Evolutionary conservation across 2,888 invertebrate genomes (phyloP).

Genomic region (Druceiella hillmani): DNA sequence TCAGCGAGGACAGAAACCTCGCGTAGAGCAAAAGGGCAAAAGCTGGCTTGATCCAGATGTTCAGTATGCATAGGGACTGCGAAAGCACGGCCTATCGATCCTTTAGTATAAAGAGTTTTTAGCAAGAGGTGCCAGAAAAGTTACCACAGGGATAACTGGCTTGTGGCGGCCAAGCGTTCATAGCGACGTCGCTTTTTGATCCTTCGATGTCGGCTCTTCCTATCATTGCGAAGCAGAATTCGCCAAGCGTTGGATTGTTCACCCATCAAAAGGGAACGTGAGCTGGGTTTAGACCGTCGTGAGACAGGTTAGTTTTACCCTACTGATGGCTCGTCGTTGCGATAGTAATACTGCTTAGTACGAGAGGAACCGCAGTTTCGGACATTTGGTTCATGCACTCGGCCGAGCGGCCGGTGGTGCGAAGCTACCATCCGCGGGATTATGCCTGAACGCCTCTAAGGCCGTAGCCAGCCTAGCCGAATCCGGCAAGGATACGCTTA

Average conservation of each 20-base stretch:
- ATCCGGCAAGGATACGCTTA: slow-evolving; percentile 40
- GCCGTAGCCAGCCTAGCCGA: slow-evolving; percentile 57
- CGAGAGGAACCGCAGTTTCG: slow-evolving; percentile 56
- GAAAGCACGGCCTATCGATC: slow-evolving; percentile 64
- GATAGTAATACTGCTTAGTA: slow-evolving; percentile 53
- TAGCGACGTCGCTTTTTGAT: slow-evolving; percentile 66
- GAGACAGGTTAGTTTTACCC: slow-evolving; percentile 60
- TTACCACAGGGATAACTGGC: slow-evolving; percentile 67
- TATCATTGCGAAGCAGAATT: slow-evolving; percentile 70
- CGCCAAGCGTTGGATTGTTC: slow-evolving; percentile 68
- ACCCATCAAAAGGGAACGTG: slow-evolving; percentile 62
- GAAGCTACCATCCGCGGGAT: slow-evolving; percentile 61
- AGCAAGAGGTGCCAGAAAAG: slow-evolving; percentile 67
- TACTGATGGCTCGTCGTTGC: slow-evolving; percentile 51
- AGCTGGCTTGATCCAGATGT: slow-evolving; percentile 62
- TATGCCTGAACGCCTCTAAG: slow-evolving; percentile 57
- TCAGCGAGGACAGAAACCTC: slow-evolving; percentile 65
- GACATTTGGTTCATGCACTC: slow-evolving; percentile 58
- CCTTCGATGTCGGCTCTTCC: slow-evolving; percentile 71
- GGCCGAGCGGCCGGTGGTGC: slow-evolving; percentile 59
- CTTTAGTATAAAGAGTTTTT: slow-evolving; percentile 52
- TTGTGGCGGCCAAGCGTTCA: slow-evolving; percentile 60
- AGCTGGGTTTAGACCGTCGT: slow-evolving; percentile 63
- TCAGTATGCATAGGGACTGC: slow-evolving; percentile 59
- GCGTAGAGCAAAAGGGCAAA: slow-evolving; percentile 66